A percentile compares a stretch with the other conserved stretches of the same genome.
phyloP scores from a whole-genome alignment of 2,113 vertebrate species.

The Pimephales promelas region DNA sequence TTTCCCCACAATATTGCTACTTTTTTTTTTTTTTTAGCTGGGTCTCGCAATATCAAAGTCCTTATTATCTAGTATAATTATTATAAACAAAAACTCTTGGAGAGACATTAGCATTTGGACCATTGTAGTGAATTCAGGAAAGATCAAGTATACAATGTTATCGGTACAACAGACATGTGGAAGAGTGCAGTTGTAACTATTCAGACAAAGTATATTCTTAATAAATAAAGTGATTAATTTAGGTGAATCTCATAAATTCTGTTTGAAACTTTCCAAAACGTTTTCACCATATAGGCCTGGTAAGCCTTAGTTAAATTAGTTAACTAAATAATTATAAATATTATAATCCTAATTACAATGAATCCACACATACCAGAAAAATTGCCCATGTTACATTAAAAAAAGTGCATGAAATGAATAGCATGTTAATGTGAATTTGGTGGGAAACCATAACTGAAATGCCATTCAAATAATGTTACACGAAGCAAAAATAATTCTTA shows the following conservation, averaged over 20 bases:
- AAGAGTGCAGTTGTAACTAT: neutral
- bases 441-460: neutral
- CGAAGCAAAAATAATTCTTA: neutral
- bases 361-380: too few species aligned
- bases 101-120: too few species aligned
- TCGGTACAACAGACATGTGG: neutral
- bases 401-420: neutral
- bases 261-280: too few species aligned
- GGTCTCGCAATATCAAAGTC: neutral
- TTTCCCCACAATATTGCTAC: neutral
- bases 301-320: too few species aligned
- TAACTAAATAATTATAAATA: too few species aligned
- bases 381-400: neutral
- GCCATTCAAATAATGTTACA: neutral
- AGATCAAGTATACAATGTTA: neutral
- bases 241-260: neutral
- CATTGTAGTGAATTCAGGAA: neutral
- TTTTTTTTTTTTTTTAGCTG: neutral
- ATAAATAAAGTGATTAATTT: neutral
- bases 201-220: neutral
- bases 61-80: too few species aligned
- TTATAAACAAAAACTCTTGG: too few species aligned
- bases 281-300: too few species aligned
- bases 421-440: neutral
- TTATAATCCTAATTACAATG: too few species aligned